Evolutionary conservation across 2,888 invertebrate genomes (phyloP).

Genomic region (Gortyna flavago): DNA sequence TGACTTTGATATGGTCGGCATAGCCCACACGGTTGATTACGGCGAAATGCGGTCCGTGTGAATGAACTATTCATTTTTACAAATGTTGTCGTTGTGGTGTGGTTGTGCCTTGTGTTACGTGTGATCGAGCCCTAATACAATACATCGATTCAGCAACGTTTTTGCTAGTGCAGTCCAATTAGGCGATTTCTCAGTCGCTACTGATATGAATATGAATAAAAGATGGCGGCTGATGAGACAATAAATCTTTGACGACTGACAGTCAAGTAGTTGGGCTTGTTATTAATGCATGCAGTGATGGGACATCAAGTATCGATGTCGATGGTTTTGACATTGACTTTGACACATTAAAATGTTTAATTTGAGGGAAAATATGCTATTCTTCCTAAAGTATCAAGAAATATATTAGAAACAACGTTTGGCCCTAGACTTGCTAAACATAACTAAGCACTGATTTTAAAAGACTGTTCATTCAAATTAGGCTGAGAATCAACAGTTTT

Average conservation of each 20-base stretch:
- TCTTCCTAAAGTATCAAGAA: no score
- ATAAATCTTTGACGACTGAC: conserved; percentile 78
- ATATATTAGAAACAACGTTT: no score
- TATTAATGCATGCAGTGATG: conserved; percentile 55
- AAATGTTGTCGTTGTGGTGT: not conserved
- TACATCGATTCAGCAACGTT: conserved; percentile 66
- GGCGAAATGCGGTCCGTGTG: not conserved
- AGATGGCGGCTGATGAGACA: conserved; percentile 76
- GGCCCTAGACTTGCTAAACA: no score
- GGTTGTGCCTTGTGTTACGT: not conserved
- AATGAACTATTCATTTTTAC: not conserved
- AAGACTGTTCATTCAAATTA: not conserved
- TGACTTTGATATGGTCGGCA: not conserved
- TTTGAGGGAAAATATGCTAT: no score
- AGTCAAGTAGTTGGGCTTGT: conserved; percentile 63
- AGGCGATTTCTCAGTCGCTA: conserved; percentile 69
- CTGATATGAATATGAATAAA: conserved; percentile 81
- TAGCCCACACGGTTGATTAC: not conserved
- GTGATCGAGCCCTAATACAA: conserved; percentile 49
- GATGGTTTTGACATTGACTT: conserved; percentile 2
- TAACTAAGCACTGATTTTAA: no score
- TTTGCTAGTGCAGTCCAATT: conserved; percentile 74
- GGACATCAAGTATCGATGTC: conserved; percentile 48
- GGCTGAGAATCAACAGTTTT: not conserved
- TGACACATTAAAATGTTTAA: not conserved